Evolutionary conservation across 2,113 vertebrate genomes (phyloP).

Genomic region (Aix galericulata): DNA sequence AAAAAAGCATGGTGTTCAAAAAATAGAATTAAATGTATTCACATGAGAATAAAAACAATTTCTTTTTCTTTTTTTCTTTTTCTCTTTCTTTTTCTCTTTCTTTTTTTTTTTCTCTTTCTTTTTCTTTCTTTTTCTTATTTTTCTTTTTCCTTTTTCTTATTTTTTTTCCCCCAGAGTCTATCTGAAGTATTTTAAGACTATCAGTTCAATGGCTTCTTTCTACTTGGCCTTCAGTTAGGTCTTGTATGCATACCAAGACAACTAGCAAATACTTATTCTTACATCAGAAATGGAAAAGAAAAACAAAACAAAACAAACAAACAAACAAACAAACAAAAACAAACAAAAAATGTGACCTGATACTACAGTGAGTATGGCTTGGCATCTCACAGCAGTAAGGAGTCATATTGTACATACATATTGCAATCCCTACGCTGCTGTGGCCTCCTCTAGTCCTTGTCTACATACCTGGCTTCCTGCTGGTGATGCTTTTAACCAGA

Average conservation of each 20-base stretch:
- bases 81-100: too few relatives aligned
- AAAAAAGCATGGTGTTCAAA: not conserved
- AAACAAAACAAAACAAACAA: not conserved
- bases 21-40: not conserved
- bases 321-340: too few relatives aligned
- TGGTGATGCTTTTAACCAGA: not conserved
- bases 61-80: too few relatives aligned
- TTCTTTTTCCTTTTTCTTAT: too few relatives aligned
- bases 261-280: not conserved
- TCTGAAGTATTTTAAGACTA: not conserved
- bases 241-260: not conserved
- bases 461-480: not conserved
- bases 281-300: not conserved
- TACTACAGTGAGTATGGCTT: not conserved
- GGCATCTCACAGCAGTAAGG: not conserved
- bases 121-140: too few relatives aligned
- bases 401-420: not conserved
- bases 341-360: not conserved
- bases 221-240: not conserved
- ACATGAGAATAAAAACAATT: not conserved
- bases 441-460: not conserved
- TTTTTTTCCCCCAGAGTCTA: not conserved
- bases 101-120: too few relatives aligned
- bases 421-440: not conserved
- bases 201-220: not conserved